A percentile compares a stretch with the other conserved stretches of the same genome.
phyloP scores from a whole-genome alignment of 53 echinoderm and acorn worm species.

The Stichopus horrens region DNA sequence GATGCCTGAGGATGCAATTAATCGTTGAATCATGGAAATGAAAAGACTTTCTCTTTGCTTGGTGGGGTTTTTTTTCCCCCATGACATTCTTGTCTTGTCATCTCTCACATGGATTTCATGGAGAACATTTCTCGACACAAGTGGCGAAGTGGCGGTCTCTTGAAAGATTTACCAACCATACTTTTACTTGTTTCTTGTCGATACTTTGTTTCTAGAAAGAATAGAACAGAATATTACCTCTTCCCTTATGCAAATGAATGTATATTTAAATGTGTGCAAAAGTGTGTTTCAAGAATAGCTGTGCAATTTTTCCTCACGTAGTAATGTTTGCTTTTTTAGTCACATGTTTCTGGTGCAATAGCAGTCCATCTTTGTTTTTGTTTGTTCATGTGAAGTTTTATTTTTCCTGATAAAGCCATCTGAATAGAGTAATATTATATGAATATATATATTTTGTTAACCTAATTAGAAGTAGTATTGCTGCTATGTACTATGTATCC shows the following conservation, averaged over 20 bases:
- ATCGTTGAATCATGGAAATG: too few relatives aligned
- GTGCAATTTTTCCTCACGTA: background rate
- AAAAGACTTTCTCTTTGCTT: too few relatives aligned
- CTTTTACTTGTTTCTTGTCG: background rate
- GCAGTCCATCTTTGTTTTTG: background rate
- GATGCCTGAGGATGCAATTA: too few relatives aligned
- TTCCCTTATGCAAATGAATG: background rate
- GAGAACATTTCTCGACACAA: too few relatives aligned
- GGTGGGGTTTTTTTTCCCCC: too few relatives aligned
- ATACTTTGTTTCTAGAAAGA: background rate
- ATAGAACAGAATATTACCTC: background rate
- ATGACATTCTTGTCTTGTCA: too few relatives aligned
- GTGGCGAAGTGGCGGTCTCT: too few relatives aligned
- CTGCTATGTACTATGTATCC: background rate
- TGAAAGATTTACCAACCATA: too few relatives aligned
- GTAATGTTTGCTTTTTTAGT: background rate
- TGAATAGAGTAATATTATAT: background rate
- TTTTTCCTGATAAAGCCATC: constrained; percentile 20
- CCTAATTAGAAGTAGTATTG: constrained; percentile 11
- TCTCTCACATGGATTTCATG: too few relatives aligned
- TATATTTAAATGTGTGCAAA: background rate
- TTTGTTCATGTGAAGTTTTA: background rate
- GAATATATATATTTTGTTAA: constrained; percentile 24
- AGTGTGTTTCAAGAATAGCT: constrained; percentile 7
- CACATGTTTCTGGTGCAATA: constrained; percentile 28